A percentile compares a stretch with the other conserved stretches of the same genome.
These are phyloP conservation scores for Tolmerus cingulatus DNA, from an alignment of 2,888 invertebrate species.

Conservation along the genomic window DNA sequence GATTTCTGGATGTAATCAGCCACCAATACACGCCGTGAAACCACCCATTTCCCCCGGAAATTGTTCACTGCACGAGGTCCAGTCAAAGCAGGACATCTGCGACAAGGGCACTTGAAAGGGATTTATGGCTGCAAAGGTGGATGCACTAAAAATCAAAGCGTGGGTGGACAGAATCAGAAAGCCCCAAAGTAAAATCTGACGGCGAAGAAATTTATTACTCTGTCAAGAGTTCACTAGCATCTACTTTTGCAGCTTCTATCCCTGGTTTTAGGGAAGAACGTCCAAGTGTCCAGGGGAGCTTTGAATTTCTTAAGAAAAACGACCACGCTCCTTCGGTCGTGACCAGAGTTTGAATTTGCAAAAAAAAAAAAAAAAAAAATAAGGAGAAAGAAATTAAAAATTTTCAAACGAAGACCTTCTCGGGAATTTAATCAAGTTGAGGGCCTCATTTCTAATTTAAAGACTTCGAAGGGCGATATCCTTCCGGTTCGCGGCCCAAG, in stretches of 20 bases:
- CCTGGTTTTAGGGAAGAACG: neutral
- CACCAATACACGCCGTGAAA: conserved; percentile 6
- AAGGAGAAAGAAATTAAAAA: neutral
- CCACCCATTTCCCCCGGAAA: conserved; percentile 26
- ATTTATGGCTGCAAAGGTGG: neutral
- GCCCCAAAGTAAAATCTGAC: neutral
- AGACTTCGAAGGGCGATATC: neutral
- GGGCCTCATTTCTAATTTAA: conserved; percentile 1
- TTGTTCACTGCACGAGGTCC: neutral
- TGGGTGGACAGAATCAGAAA: neutral
- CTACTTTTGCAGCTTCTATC: neutral
- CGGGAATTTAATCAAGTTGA: neutral
- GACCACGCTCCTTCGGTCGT: neutral
- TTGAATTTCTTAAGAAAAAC: neutral
- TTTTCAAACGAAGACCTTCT: neutral
- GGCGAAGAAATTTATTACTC: neutral
- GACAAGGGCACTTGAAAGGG: neutral
- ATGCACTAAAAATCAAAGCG: conserved; percentile 4
- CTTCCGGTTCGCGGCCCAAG: neutral
- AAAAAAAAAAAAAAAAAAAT: neutral
- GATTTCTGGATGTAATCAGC: conserved; percentile 34
- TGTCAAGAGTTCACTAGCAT: neutral
- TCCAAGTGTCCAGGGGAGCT: neutral
- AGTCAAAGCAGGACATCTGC: neutral
- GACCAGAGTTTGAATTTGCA: neutral